Base-by-base conservation (phyloP, 2,888 invertebrate species). In the Periphyllus acericola region DNA sequence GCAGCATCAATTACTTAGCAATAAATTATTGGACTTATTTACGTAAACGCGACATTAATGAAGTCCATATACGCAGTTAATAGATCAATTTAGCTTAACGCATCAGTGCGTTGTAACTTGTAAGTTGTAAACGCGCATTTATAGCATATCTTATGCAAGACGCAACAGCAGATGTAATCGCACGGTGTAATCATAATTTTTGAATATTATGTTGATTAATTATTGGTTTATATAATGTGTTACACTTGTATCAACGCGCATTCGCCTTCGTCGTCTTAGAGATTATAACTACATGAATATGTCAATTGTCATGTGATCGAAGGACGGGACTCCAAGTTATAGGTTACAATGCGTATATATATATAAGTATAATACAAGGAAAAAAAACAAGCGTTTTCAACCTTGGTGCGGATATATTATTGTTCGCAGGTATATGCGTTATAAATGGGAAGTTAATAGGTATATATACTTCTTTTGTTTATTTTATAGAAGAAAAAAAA, bases 341-440 rank as follows among this genome's bases (percentile, higher is more conserved):
- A 74, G 72, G 74, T 74, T 74, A 74, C n/a, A 19, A 25, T 46
- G 34, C 34, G 60, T 3, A 11, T 46, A 34, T 52, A 36, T n/a
- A n/a, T n/a, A n/a, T n/a, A n/a, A n/a, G n/a, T n/a, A n/a, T 60
- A 55, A 74, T 71, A 83, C 83, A 46, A 75, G 74, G 83, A 83
- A 83, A 82, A 83, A 83, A 60, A 74, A 60, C 55, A 55, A 55
- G 19, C 72, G 55, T 36, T 60, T 60, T 83, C 83, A 60, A 75
- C 83, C 83, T 83, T 83, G 83, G 60, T 21, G 55, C 32, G 60
- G n/a, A n/a, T 60, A 60, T 60, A 60, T 60, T 60, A 72, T 83
- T 83, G 82, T 83, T 83, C 72, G 55, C 52, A 29, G 34, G n/a
- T 25, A n/a, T 80, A 71, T 25, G 29, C 52, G 34, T 32, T 71